A percentile compares a stretch with the other conserved stretches of the same genome.
Conservation (phyloP, 2,113 vertebrate genomes). For the Lagenorhynchus albirostris region DNA sequence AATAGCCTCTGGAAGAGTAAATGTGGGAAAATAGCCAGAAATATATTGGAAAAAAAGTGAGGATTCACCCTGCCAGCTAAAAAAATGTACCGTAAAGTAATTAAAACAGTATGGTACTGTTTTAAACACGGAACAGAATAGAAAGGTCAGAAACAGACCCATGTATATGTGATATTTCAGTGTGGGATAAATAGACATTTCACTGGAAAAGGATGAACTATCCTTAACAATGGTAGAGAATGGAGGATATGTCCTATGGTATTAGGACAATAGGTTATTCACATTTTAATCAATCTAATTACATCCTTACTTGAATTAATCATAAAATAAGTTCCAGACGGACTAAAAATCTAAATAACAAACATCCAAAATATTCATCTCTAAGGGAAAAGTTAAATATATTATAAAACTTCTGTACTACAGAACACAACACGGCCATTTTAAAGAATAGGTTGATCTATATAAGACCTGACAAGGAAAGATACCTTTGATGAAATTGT, state of each 20-base stretch:
- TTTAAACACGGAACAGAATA: not conserved
- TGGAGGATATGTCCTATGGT: not conserved
- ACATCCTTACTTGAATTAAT: not conserved
- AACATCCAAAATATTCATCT: not conserved
- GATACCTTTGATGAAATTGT: not conserved
- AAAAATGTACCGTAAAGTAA: not conserved
- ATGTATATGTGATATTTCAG: not conserved
- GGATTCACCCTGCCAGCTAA: not conserved
- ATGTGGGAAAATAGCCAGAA: not conserved
- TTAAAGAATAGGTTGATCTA: not conserved
- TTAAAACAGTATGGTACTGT: not conserved
- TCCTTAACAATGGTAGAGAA: not conserved
- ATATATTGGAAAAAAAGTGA: not conserved
- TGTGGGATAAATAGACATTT: not conserved
- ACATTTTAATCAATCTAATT: constrained; percentile 32
- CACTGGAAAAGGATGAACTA: not conserved
- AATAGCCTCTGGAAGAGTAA: not conserved
- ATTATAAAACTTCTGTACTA: not conserved
- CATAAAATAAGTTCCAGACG: constrained; percentile 15
- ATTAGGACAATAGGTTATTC: not conserved
- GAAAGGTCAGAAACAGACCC: not conserved
- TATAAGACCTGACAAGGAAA: not conserved
- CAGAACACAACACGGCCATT: not conserved
- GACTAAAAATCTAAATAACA: not conserved
- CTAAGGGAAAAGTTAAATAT: not conserved